phyloP scores from a whole-genome alignment of 2,888 invertebrate genomes.

The Dasysyrphus tricinctus region DNA sequence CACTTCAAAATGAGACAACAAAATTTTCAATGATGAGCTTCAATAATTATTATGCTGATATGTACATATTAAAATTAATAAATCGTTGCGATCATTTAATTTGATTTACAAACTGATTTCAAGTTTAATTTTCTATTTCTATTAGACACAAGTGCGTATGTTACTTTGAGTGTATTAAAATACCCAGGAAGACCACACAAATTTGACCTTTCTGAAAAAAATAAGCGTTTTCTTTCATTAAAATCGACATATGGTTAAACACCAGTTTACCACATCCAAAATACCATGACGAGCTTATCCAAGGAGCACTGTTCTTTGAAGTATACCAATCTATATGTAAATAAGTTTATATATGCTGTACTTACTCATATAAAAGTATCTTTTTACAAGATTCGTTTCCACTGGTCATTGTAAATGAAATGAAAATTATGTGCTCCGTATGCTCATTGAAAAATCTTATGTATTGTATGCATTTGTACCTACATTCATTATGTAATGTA shows the following conservation, averaged over 20 bases:
- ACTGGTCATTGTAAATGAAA: slow-evolving; percentile 64
- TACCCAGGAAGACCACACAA: background rate
- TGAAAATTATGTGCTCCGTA: slow-evolving; percentile 63
- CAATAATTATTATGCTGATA: too few relatives aligned
- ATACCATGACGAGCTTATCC: slow-evolving; percentile 69
- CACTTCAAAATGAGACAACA: too few relatives aligned
- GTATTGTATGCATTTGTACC: background rate
- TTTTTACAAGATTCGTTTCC: slow-evolving; percentile 48
- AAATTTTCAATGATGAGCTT: too few relatives aligned
- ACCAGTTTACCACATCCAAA: slow-evolving; percentile 38
- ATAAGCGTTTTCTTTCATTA: slow-evolving; percentile 29
- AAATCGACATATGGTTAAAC: slow-evolving; percentile 40
- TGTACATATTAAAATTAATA: too few relatives aligned
- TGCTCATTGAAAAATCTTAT: slow-evolving; percentile 44
- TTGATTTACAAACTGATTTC: background rate
- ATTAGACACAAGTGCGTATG: background rate
- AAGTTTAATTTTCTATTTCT: background rate
- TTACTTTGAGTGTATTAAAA: background rate
- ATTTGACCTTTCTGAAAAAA: slow-evolving; percentile 30
- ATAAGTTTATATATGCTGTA: background rate
- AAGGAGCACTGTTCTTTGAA: slow-evolving; percentile 60
- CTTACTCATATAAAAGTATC: slow-evolving; percentile 49
- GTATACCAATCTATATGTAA: slow-evolving; percentile 9
- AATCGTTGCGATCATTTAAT: too few relatives aligned
- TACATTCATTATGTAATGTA: slow-evolving; percentile 48